Base-by-base conservation (phyloP, 2,888 invertebrate species). In the Sphecodes monilicornis region DNA sequence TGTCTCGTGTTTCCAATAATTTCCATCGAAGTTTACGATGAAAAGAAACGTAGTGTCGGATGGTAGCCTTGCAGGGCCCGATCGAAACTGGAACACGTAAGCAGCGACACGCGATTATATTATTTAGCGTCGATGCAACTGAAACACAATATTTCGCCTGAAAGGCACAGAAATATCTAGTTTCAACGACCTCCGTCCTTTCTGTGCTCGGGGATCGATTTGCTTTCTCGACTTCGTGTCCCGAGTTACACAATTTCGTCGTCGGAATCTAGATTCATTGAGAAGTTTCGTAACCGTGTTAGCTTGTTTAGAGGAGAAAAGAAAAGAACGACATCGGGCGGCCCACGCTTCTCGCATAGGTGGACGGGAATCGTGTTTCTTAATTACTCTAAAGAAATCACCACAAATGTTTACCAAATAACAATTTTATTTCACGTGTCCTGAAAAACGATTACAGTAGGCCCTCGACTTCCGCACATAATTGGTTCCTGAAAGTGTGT, bases 231-330 rank as follows among this genome's bases (percentile, higher is more conserved):
- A 75, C 26, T 68, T 77, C 70, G 71, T 54, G 66, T 54, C 32
- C 39, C 39, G 46, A 13, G 76, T 81, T 87, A 70, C 79, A 78
- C 86, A 79, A 85, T 87, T 89, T 81, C 80, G 82, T 74, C 81
- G 78, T 78, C 64, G 85, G 89, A 86, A 85, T 87, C 86, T 86
- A 84, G 84, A 89, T 90, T 87, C 89, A 90, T 90, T 90, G 85
- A 90, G 83, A 90, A 88, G 84, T 90, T 90, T 90, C 81, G 88
- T 85, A 90, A 72, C 73, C 77, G 80, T 66, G 82, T 80, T 89
- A 80, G 88, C 86, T 85, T 83, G 88, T 86, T 83, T 78, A 80
- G 90, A 88, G 86, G 88, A 86, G 32, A 66, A 66, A 89, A 88
- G 88, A 66, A 66, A 89, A 89, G 86, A 89, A 87, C 89, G 86